These are phyloP conservation scores for Galeopterus variegatus DNA, from an alignment of 2,113 vertebrate species.

Conservation along the genomic window DNA sequence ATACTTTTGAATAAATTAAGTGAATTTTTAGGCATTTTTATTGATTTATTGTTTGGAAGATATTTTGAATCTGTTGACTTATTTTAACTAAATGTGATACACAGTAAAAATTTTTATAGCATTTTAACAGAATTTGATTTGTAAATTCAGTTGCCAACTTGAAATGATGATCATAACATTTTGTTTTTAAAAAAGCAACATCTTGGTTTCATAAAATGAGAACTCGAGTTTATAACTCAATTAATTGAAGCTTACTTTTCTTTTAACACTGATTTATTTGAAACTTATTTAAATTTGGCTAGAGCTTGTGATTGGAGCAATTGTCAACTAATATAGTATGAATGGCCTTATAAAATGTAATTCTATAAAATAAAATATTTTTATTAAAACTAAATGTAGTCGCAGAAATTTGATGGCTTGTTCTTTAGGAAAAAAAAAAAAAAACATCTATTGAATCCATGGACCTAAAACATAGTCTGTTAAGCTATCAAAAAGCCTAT, in stretches of 20 bases:
- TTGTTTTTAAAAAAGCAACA: not conserved
- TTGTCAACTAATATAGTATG: not conserved
- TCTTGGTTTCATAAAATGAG: not conserved
- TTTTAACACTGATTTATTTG: not conserved
- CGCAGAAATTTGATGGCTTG: not conserved
- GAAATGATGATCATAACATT: not conserved
- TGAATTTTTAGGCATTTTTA: not conserved
- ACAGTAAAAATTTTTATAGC: not conserved
- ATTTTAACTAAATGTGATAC: not conserved
- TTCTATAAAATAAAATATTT: conserved; percentile 44
- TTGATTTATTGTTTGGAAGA: not conserved
- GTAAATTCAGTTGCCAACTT: not conserved
- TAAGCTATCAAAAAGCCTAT: not conserved
- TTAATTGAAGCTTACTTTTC: not conserved
- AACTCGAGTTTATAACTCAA: not conserved
- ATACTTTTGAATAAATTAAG: not conserved
- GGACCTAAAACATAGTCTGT: not conserved
- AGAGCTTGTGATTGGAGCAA: not conserved
- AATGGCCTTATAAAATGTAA: not conserved
- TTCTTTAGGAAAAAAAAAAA: not conserved
- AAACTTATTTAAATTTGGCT: not conserved
- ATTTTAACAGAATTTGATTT: conserved; percentile 22
- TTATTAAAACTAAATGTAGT: conserved; percentile 43
- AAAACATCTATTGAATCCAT: not conserved
- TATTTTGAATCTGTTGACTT: not conserved